A percentile compares a stretch with the other conserved stretches of the same genome.
Conservation (phyloP, 64 coral and sea anemone species). For the Catalaphyllia jardinei region DNA sequence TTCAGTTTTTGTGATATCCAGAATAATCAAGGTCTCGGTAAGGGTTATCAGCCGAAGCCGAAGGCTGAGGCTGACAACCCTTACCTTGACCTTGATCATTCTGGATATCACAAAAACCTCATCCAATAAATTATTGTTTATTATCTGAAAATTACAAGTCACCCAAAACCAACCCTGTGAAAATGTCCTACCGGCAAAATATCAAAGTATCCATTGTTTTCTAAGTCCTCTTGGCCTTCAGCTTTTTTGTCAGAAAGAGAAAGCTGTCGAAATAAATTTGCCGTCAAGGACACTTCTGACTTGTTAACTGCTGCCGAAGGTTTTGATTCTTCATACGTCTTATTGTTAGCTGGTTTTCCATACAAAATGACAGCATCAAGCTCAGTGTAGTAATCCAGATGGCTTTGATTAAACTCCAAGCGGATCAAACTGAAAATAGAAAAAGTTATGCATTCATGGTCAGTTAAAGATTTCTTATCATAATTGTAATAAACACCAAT, state of each 20-base stretch:
- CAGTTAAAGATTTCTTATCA: too few species aligned
- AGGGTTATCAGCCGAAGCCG: too few species aligned
- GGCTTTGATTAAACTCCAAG: slow-evolving; percentile 94
- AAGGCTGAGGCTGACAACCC: too few species aligned
- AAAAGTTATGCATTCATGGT: not conserved
- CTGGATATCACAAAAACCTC: too few species aligned
- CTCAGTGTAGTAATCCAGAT: slow-evolving; percentile 93
- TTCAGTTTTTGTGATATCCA: too few species aligned
- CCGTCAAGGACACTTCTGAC: slow-evolving; percentile 1
- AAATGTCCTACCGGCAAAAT: slow-evolving; percentile 65
- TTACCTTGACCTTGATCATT: too few species aligned
- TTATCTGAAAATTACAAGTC: too few species aligned
- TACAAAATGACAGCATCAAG: slow-evolving; percentile 91
- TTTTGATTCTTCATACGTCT: not conserved
- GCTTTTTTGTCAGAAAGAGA: slow-evolving; percentile 26
- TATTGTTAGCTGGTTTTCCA: slow-evolving; percentile 31
- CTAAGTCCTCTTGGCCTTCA: slow-evolving; percentile 6
- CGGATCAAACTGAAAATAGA: slow-evolving; percentile 69
- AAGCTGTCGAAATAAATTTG: not conserved
- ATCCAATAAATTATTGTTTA: too few species aligned
- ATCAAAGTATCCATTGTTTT: slow-evolving; percentile 85
- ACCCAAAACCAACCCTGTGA: not conserved
- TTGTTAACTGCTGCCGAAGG: not conserved
- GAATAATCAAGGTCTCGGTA: too few species aligned
- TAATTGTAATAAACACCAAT: too few species aligned